Percentiles rank a stretch among this genome's conserved stretches.
Conservation (phyloP, 1,140 invertebrate species). For the Diuraphis noxia region DNA sequence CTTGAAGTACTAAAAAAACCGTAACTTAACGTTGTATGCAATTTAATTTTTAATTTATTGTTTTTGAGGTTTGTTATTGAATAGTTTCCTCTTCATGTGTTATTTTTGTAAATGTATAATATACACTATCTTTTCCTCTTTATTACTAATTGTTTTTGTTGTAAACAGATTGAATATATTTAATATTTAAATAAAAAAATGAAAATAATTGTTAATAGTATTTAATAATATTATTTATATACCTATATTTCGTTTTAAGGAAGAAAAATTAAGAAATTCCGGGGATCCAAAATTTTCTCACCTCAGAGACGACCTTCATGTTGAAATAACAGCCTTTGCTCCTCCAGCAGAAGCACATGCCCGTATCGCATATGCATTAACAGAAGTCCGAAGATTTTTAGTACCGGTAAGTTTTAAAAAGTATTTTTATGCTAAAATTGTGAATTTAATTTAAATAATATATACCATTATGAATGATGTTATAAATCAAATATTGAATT, state of each 20-base stretch:
- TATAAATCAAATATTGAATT: background rate
- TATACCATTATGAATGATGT: background rate
- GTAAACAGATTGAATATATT: too few species aligned
- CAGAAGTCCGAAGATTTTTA: conserved; percentile 75
- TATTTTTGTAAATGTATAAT: too few species aligned
- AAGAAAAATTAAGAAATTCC: conserved; percentile 81
- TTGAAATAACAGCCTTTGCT: conserved; percentile 83
- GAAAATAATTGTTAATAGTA: too few species aligned
- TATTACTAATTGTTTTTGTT: too few species aligned
- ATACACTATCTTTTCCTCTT: too few species aligned
- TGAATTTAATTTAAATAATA: background rate
- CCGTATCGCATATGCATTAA: conserved; percentile 80
- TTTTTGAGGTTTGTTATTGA: too few species aligned
- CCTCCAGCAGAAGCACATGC: conserved; percentile 85
- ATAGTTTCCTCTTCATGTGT: too few species aligned
- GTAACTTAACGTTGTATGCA: background rate
- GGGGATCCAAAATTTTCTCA: conserved; percentile 88
- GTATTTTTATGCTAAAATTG: background rate
- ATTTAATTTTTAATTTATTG: background rate
- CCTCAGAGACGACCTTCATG: conserved; percentile 85
- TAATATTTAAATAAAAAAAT: too few species aligned
- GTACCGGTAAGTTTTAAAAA: conserved; percentile 68
- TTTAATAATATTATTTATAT: background rate
- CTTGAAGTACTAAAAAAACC: too few species aligned
- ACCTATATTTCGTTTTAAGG: conserved; percentile 62